phyloP scores from a whole-genome alignment of 2,113 vertebrate species.

The Diadophis punctatus region DNA sequence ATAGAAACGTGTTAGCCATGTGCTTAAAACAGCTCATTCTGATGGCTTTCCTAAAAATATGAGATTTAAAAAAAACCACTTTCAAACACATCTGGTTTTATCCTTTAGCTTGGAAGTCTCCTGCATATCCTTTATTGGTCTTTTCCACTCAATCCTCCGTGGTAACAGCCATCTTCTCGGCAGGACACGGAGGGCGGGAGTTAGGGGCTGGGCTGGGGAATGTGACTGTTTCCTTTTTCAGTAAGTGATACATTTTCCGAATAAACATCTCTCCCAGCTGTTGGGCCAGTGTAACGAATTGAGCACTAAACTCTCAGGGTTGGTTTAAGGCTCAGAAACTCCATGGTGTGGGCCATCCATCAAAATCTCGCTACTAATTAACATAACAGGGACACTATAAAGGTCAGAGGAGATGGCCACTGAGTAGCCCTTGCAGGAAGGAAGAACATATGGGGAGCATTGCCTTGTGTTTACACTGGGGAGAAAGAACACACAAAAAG shows the following conservation, averaged over 20 bases:
- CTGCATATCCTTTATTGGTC: not conserved
- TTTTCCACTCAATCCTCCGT: not conserved
- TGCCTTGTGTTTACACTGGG: conserved; percentile 32
- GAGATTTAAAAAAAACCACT: not conserved
- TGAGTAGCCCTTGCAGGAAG: not conserved
- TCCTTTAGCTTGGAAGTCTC: not conserved
- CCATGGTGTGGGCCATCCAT: conserved; percentile 89
- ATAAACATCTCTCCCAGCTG: conserved; percentile 71
- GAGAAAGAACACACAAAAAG: conserved; percentile 14
- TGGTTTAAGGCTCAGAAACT: conserved; percentile 75
- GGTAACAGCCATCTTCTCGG: not conserved
- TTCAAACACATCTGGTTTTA: not conserved
- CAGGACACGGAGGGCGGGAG: conserved; percentile 28
- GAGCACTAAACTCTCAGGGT: conserved; percentile 77
- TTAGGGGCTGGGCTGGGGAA: conserved; percentile 28
- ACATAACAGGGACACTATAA: conserved; percentile 84
- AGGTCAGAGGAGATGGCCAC: conserved; percentile 65
- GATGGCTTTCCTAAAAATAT: not conserved
- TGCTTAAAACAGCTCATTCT: not conserved
- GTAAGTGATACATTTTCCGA: conserved; percentile 74
- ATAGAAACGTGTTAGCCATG: not conserved
- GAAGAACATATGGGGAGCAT: not conserved
- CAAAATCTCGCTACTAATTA: conserved; percentile 86
- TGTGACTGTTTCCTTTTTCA: conserved; percentile 68
- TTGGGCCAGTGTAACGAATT: conserved; percentile 76